These are phyloP conservation scores for Australoheros scitulus DNA, from an alignment of 2,113 vertebrate species.

Conservation along the genomic window DNA sequence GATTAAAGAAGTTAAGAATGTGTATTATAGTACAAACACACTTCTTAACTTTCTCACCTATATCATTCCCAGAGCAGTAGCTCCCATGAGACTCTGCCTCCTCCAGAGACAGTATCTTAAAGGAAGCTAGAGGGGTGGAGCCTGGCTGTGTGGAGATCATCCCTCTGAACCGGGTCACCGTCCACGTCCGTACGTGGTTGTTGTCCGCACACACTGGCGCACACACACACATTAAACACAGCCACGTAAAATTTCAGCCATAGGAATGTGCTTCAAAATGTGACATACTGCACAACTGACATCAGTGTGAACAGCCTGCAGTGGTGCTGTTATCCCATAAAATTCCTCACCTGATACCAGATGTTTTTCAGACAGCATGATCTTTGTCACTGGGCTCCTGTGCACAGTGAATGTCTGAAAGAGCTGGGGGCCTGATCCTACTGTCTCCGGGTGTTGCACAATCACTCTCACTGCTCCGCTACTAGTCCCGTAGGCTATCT, in stretches of 20 bases:
- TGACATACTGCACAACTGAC: neutral
- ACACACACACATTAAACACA: neutral
- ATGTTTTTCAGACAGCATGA: slow-evolving; percentile 97
- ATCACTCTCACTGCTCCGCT: slow-evolving; percentile 96
- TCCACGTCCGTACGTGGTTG: slow-evolving; percentile 96
- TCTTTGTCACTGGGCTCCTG: slow-evolving; percentile 95
- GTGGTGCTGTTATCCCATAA: neutral
- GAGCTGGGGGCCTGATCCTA: slow-evolving; percentile 95
- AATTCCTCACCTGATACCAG: slow-evolving; percentile 89
- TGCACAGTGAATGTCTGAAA: slow-evolving; percentile 98
- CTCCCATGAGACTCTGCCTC: slow-evolving; percentile 95
- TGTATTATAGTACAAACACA: neutral
- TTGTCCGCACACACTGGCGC: slow-evolving; percentile 93
- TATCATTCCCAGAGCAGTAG: slow-evolving; percentile 95
- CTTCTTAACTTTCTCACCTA: slow-evolving; percentile 80
- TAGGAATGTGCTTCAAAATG: neutral
- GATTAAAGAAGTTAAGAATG: neutral
- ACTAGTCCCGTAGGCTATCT: slow-evolving; percentile 96
- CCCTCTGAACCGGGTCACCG: slow-evolving; percentile 94
- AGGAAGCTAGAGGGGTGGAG: slow-evolving; percentile 94
- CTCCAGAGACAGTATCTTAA: slow-evolving; percentile 96
- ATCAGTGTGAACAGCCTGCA: neutral
- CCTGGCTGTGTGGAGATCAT: slow-evolving; percentile 99
- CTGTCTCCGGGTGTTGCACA: slow-evolving; percentile 95
- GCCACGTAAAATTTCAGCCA: neutral